Base-by-base conservation (phyloP, 2,888 invertebrate genomes). In the Tryphoninae sp. region DNA sequence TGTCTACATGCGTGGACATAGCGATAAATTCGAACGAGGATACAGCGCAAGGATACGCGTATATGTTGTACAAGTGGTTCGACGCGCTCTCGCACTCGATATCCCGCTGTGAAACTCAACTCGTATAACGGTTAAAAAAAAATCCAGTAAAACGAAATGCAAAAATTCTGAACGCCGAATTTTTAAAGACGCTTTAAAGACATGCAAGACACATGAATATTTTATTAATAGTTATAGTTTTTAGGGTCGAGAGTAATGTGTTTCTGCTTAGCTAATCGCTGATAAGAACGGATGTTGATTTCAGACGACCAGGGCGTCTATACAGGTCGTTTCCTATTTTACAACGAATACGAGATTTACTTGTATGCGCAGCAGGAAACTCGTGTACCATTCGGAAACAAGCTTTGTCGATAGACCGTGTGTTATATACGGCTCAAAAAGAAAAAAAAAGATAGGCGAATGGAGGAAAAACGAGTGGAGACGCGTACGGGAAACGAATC, bases 401-500 rank as follows among this genome's bases (percentile, higher is more conserved):
- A 33, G 33, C 33, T 33, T 33, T 33, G 33, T 33, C 33, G 33
- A 33, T 33, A 33, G 4, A 33, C 33, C 33, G 33, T 33, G 6
- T 6, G 33, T 33, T 33, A 33, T 33, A 6, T 2, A 13, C 9
- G 45, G 61, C n/a, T 8, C 11, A 69, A 26, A 19, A 55, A 45
- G 69, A 45, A 68, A 26, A 11, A 19, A 53, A 76, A 72, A 67
- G 59, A 58, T 33, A 4, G 65, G 51, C n/a, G 49, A 51, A 49
- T 22, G 58, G 40, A 58, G 42, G 45, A 65, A 42, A 40, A 58
- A 58, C n/a, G 58, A 58, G 58, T 58, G 45, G 13, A 58, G 26
- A 49, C 75, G 62, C 62, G 65, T 53, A 71, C 62, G 68, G 67
- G 62, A 80, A 80, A 68, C 79, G 79, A 73, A 80, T 80, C 75